Evolutionary conservation across 2,888 invertebrate species (phyloP).

Genomic region (Pyrochroa serraticornis): DNA sequence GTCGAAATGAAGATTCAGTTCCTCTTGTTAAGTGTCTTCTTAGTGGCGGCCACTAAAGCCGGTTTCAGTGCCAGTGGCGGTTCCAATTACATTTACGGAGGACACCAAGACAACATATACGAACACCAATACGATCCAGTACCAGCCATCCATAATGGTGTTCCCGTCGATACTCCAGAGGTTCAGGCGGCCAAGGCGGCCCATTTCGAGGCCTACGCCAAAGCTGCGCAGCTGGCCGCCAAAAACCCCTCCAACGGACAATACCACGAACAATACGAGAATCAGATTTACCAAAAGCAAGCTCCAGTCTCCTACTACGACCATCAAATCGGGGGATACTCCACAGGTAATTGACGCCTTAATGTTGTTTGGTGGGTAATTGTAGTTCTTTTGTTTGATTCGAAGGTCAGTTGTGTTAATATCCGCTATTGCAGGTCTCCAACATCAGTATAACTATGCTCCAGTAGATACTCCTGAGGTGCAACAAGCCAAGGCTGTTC

Average conservation of each 20-base stretch:
- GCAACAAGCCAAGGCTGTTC: slow-evolving; percentile 19
- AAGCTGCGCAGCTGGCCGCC: slow-evolving; percentile 22
- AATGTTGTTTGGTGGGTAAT: not conserved
- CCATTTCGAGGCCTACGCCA: slow-evolving; percentile 29
- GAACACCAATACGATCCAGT: slow-evolving; percentile 6
- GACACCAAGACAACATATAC: not conserved
- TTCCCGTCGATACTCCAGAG: slow-evolving; percentile 35
- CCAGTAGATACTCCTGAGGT: slow-evolving; percentile 26
- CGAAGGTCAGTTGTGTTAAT: not conserved
- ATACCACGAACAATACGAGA: slow-evolving; percentile 7
- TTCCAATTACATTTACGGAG: not conserved
- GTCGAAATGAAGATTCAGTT: slow-evolving; percentile 23
- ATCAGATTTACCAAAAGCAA: not conserved
- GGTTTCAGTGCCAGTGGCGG: not conserved
- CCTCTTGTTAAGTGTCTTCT: slow-evolving; percentile 10
- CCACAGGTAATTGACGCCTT: slow-evolving; percentile 17
- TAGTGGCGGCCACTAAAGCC: slow-evolving; percentile 1
- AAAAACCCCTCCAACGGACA: slow-evolving; percentile 11
- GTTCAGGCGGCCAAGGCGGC: slow-evolving; percentile 33
- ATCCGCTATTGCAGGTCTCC: not conserved
- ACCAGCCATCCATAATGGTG: slow-evolving; percentile 33
- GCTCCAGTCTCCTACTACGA: not conserved
- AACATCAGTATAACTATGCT: not conserved
- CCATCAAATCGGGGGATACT: slow-evolving; percentile 7
- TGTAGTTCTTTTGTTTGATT: too few species aligned